Conservation (phyloP, 2,113 vertebrate species). For the Sterrhoptilus dennistouni region DNA sequence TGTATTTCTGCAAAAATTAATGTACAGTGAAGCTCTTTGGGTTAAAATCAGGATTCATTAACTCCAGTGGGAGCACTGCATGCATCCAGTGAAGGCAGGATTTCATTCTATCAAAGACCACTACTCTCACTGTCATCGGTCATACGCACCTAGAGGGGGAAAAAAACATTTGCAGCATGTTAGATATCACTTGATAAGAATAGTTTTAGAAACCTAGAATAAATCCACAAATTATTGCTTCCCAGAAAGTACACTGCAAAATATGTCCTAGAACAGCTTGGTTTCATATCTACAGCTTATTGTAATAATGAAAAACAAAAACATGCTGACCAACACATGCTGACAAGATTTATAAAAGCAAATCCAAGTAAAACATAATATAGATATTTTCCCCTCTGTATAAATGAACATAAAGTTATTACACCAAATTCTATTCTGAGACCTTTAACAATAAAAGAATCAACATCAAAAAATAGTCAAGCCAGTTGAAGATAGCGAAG, state of each 20-base stretch:
- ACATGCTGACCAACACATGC: neutral
- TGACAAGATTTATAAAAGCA: neutral
- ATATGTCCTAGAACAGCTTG: neutral
- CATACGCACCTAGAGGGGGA: neutral
- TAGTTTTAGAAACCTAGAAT: neutral
- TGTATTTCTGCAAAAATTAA: neutral
- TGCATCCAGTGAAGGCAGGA: neutral
- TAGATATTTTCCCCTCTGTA: neutral
- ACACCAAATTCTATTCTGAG: neutral
- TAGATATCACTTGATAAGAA: neutral
- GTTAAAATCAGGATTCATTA: neutral
- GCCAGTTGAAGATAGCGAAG: neutral
- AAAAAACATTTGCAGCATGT: neutral
- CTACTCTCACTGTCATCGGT: neutral
- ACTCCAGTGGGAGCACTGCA: neutral
- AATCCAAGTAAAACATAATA: neutral
- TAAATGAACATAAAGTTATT: neutral
- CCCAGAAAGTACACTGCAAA: neutral
- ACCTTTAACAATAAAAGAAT: neutral
- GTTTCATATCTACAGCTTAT: neutral
- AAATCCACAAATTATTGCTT: neutral
- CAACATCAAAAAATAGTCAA: neutral
- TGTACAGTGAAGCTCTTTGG: neutral
- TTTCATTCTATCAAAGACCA: neutral
- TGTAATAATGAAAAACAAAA: neutral